A percentile compares a stretch with the other conserved stretches of the same genome.
These are phyloP conservation scores for Portunus trituberculatus DNA, from an alignment of 1,140 invertebrate genomes.

Conservation along the genomic window DNA sequence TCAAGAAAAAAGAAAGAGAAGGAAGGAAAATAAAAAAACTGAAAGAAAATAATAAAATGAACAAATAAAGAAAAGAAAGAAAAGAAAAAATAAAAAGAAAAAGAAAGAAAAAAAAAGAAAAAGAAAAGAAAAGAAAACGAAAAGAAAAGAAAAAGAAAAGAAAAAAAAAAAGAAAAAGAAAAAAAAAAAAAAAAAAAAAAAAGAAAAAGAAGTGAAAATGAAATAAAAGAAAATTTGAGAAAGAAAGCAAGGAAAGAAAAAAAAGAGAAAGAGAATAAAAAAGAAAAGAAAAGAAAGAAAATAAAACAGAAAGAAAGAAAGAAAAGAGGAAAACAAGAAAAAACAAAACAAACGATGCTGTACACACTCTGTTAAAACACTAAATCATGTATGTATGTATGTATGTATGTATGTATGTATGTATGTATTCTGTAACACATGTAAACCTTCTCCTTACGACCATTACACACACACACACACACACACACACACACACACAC, in stretches of 20 bases:
- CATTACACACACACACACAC: not conserved
- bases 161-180: not conserved
- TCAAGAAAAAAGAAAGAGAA: not conserved
- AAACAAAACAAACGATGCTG: not conserved
- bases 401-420: not conserved
- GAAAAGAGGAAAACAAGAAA: not conserved
- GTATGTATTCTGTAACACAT: not conserved
- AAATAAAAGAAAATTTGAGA: not conserved
- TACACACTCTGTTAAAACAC: not conserved
- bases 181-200: too few species aligned
- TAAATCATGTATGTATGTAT: not conserved
- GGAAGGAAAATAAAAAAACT: too few species aligned
- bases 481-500: constrained; percentile 35
- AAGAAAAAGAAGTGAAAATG: not conserved
- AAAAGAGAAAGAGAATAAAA: not conserved
- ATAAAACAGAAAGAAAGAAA: not conserved
- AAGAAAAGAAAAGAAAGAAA: not conserved
- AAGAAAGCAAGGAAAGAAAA: not conserved
- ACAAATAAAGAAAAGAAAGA: too few species aligned
- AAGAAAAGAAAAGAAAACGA: not conserved
- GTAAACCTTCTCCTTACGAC: not conserved
- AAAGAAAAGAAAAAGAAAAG: not conserved
- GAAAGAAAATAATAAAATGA: not conserved
- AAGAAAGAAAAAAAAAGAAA: not conserved
- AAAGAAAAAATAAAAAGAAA: not conserved